Percentiles rank a stretch among this genome's conserved stretches.
These are phyloP conservation scores for Campylomormyrus numenius DNA, from an alignment of 2,113 vertebrate genomes.

Conservation along the genomic window DNA sequence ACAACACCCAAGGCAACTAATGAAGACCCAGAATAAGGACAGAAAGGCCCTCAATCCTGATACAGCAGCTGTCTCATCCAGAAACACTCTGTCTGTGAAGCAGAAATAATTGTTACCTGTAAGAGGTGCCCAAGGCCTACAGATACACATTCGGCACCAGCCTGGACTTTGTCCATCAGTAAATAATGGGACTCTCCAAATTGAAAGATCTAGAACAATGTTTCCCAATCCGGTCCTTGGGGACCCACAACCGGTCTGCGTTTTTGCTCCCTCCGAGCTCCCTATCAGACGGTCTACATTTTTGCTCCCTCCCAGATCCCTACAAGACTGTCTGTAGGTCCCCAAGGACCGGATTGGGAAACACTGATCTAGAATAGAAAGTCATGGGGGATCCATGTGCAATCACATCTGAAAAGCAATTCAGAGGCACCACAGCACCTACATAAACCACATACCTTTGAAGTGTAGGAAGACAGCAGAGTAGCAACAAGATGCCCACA, in stretches of 20 bases:
- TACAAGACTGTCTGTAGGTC: not conserved
- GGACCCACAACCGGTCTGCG: not conserved
- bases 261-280: not conserved
- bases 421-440: not conserved
- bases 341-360: not conserved
- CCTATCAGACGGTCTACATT: not conserved
- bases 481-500: not conserved
- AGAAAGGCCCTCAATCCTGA: not conserved
- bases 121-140: not conserved
- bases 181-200: not conserved
- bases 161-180: not conserved
- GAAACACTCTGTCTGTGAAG: not conserved
- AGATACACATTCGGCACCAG: not conserved
- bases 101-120: not conserved
- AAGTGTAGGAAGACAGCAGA: not conserved
- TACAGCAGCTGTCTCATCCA: not conserved
- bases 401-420: not conserved
- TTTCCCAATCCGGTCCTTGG: not conserved
- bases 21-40: not conserved
- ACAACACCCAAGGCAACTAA: not conserved
- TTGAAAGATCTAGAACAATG: not conserved
- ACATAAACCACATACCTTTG: not conserved
- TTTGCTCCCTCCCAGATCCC: not conserved
- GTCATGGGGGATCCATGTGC: not conserved
- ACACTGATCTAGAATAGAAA: not conserved